Conservation (phyloP, 1,140 invertebrate genomes). For the Colletes latitarsis region DNA sequence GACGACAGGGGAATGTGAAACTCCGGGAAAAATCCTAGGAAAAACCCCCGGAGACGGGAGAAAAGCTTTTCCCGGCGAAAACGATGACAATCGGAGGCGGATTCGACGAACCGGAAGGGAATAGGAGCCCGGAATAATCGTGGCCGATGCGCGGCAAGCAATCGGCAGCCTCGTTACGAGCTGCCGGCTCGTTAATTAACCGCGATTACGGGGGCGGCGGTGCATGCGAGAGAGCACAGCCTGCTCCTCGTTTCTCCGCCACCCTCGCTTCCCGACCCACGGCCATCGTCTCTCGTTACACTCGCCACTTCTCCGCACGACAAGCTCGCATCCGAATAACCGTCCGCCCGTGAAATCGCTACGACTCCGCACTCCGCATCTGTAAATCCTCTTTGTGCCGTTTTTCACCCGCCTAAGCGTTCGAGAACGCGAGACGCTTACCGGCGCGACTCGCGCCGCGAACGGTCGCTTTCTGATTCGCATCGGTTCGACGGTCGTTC, state of each 20-base stretch:
- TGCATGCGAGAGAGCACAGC: constrained; percentile 68
- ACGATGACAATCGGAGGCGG: constrained; percentile 50
- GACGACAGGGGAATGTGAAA: no score
- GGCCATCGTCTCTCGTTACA: constrained; percentile 42
- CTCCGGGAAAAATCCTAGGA: neutral
- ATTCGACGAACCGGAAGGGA: constrained; percentile 63
- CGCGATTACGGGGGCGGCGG: constrained; percentile 74
- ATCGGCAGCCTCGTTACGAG: constrained; percentile 75
- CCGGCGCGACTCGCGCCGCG: no score
- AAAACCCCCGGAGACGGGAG: neutral
- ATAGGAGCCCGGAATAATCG: constrained; percentile 67
- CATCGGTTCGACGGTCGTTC: no score
- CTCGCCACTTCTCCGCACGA: constrained; percentile 30
- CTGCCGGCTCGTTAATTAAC: constrained; percentile 74
- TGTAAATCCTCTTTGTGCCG: neutral
- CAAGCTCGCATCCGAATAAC: constrained; percentile 41
- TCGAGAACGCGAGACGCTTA: neutral
- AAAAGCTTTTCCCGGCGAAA: constrained; percentile 22
- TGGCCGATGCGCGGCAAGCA: constrained; percentile 68
- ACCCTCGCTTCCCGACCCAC: constrained; percentile 5
- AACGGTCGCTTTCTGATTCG: no score
- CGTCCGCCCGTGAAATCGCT: constrained; percentile 58
- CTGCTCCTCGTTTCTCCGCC: constrained; percentile 10
- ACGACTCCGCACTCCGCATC: constrained; percentile 39
- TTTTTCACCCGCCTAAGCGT: neutral